Evolutionary conservation across 2,888 invertebrate species (phyloP).

Genomic region (Argyra leucocephala): DNA sequence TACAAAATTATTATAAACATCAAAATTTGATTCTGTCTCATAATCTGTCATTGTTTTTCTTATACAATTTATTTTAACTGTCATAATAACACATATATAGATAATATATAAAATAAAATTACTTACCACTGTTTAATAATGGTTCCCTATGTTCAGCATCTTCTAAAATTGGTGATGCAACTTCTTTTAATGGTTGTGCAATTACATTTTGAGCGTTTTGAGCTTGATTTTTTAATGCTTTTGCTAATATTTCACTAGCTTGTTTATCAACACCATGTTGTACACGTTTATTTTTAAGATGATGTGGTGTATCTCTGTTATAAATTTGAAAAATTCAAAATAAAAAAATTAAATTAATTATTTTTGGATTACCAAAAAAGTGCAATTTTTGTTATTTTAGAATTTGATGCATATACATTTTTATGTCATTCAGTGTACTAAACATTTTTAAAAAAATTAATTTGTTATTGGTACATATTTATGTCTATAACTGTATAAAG

Average conservation of each 20-base stretch:
- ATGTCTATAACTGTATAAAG: neutral
- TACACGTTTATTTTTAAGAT: conserved; percentile 95
- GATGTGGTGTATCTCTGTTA: conserved; percentile 96
- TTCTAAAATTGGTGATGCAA: conserved; percentile 40
- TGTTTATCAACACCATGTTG: conserved; percentile 58
- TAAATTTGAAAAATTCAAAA: conserved; percentile 44
- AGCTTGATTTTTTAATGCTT: conserved; percentile 35
- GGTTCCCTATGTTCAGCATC: conserved; percentile 28
- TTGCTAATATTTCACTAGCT: conserved; percentile 53
- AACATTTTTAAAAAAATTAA: neutral
- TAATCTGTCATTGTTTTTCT: neutral
- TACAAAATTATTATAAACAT: neutral
- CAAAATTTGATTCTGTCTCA: too few relatives aligned
- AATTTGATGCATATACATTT: too few relatives aligned
- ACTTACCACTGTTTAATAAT: conserved; percentile 6
- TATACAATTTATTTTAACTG: too few relatives aligned
- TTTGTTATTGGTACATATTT: neutral
- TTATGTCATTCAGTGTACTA: too few relatives aligned
- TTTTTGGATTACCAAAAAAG: too few relatives aligned
- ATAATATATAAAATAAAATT: too few relatives aligned
- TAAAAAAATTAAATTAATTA: too few relatives aligned
- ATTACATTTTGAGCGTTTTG: conserved; percentile 26
- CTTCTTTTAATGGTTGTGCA: conserved; percentile 35
- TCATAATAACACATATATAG: too few relatives aligned
- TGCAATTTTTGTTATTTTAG: too few relatives aligned